These are phyloP conservation scores for Polydrusus pterygomalis DNA, from an alignment of 2,888 invertebrate species.

Conservation along the genomic window DNA sequence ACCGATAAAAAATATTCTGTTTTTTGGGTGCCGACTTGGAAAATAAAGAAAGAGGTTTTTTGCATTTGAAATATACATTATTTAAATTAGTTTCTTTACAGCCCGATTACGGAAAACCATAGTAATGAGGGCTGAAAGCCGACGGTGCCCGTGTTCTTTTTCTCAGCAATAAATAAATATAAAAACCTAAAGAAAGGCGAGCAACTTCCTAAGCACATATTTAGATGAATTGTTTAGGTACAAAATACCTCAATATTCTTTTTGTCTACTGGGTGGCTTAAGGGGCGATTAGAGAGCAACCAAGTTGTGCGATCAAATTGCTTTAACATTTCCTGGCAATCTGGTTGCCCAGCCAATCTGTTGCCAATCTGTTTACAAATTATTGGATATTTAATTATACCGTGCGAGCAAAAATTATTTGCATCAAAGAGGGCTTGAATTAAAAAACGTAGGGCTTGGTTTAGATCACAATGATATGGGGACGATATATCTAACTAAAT, in stretches of 20 bases:
- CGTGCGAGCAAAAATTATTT: no score
- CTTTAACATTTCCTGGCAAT: no score
- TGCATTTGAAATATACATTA: slow-evolving; percentile 44
- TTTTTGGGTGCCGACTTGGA: slow-evolving; percentile 34
- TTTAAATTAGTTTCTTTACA: slow-evolving; percentile 44
- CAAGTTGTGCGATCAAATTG: no score
- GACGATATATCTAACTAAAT: no score
- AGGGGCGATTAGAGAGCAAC: no score
- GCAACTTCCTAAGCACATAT: neutral
- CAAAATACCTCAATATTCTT: neutral
- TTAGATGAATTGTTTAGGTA: neutral
- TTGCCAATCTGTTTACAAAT: no score
- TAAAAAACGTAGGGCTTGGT: no score
- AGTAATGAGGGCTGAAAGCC: slow-evolving; percentile 16
- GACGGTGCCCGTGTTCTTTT: slow-evolving; percentile 11
- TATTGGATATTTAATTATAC: no score
- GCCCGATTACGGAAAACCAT: slow-evolving; percentile 23
- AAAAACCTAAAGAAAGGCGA: neutral
- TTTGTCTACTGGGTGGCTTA: no score
- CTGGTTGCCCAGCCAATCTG: no score
- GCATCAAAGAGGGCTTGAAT: no score
- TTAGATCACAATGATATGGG: no score
- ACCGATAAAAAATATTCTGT: slow-evolving; percentile 36
- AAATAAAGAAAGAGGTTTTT: slow-evolving; percentile 30
- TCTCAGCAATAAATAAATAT: slow-evolving; percentile 1